Evolutionary conservation across 2,797 vertebrate genomes (phyloP).

Genomic region (Brotula barbata): DNA sequence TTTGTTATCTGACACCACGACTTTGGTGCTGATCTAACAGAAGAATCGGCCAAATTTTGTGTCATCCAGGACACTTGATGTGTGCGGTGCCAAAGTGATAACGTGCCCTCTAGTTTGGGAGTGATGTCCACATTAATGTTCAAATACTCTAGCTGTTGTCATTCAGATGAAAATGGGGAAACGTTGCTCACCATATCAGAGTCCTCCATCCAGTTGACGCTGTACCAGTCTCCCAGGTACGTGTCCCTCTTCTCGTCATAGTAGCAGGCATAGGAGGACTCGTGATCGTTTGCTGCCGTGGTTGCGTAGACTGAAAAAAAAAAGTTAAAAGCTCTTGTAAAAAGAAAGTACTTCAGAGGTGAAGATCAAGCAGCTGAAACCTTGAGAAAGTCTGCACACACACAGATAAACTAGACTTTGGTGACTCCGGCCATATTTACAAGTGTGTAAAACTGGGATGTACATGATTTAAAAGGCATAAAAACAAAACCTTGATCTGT

Average conservation of each 20-base stretch:
- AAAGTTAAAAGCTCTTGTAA: too few relatives aligned
- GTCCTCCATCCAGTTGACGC: constrained; percentile 99
- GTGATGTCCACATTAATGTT: too few relatives aligned
- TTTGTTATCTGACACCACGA: too few relatives aligned
- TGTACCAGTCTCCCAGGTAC: constrained; percentile 97
- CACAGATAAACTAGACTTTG: background rate
- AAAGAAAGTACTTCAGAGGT: background rate
- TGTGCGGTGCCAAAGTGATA: too few relatives aligned
- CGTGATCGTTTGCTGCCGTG: constrained; percentile 87
- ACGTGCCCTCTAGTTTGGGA: too few relatives aligned
- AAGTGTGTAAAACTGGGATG: background rate
- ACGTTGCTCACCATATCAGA: constrained; percentile 83
- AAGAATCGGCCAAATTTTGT: too few relatives aligned
- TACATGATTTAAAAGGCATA: background rate
- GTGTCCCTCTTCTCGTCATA: constrained; percentile 89
- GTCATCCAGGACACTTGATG: too few relatives aligned
- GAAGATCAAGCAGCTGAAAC: background rate
- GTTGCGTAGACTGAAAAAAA: constrained; percentile 90
- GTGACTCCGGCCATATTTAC: background rate
- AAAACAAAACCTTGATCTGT: constrained; percentile 21
- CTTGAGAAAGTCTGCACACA: background rate
- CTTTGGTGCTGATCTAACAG: too few relatives aligned
- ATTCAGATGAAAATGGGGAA: background rate
- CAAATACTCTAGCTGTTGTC: too few relatives aligned
- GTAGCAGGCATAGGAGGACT: constrained; percentile 97